Percentiles rank a stretch among this genome's conserved stretches.
Evolutionary conservation across 2,888 invertebrate genomes (phyloP).

Genomic region (Zeuzera pyrina): DNA sequence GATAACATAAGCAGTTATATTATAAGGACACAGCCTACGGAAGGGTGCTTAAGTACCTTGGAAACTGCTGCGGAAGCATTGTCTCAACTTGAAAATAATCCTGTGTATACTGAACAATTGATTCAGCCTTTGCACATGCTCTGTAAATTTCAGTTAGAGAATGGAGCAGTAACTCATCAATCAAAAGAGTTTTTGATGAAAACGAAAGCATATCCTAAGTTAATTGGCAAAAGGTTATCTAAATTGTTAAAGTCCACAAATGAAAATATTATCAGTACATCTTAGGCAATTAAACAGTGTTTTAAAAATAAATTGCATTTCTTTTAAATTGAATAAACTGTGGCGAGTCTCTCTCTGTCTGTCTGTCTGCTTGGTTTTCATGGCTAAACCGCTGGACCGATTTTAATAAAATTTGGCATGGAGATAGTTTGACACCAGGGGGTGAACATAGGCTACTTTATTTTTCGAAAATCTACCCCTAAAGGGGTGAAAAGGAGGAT

Average conservation of each 20-base stretch:
- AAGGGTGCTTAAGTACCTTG: conserved; percentile 91
- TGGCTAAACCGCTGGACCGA: no score
- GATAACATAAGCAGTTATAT: conserved; percentile 87
- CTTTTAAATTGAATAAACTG: no score
- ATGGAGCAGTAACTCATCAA: conserved; percentile 94
- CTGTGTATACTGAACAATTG: conserved; percentile 76
- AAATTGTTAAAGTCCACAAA: conserved; percentile 50
- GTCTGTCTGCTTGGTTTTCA: no score
- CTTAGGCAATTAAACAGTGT: conserved; percentile 3
- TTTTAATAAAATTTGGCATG: no score
- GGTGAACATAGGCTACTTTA: no score
- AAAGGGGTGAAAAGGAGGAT: no score
- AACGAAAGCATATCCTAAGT: conserved; percentile 84
- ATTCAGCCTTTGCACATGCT: conserved; percentile 86
- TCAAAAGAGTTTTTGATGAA: conserved; percentile 91
- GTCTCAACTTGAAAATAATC: conserved; percentile 80
- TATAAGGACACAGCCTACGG: conserved; percentile 94
- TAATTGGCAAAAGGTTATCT: conserved; percentile 83
- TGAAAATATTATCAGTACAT: no score
- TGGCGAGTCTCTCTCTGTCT: no score
- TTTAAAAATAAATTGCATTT: background rate
- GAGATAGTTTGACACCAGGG: no score
- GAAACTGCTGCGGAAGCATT: conserved; percentile 89
- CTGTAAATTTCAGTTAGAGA: conserved; percentile 89
- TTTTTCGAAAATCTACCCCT: no score